Evolutionary conservation across 2,888 invertebrate genomes (phyloP).

Genomic region (Arge pagana): DNA sequence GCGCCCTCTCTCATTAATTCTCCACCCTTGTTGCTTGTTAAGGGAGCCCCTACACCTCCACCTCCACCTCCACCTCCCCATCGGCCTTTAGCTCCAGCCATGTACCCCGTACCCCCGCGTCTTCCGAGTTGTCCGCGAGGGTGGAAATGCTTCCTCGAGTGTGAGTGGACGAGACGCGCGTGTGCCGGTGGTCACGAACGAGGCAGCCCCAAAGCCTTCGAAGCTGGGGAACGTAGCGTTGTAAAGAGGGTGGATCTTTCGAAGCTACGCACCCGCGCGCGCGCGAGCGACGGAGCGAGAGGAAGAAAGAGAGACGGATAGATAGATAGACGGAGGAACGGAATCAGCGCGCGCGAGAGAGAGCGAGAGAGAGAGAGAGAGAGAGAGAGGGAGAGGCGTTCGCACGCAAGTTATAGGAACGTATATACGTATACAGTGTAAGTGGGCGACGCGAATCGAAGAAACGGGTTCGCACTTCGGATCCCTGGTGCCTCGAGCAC

Average conservation of each 20-base stretch:
- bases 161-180: constrained; percentile 24
- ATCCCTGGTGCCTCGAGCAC: not conserved
- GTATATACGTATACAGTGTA: constrained; percentile 33
- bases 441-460: constrained; percentile 45
- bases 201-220: constrained; percentile 17
- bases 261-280: no score
- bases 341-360: constrained; percentile 11
- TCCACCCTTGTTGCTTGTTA: constrained; percentile 59
- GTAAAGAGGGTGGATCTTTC: no score
- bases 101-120: constrained; percentile 4
- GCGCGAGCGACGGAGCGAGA: constrained; percentile 27
- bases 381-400: constrained; percentile 14
- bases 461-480: constrained; percentile 18
- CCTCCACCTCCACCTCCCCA: constrained; percentile 30
- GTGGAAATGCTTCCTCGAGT: constrained; percentile 49
- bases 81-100: constrained; percentile 27
- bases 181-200: constrained; percentile 20
- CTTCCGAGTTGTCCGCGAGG: constrained; percentile 27
- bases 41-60: constrained; percentile 44
- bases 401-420: no score
- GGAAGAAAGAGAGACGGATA: constrained; percentile 19
- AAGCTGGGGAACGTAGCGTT: no score
- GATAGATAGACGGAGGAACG: constrained; percentile 11
- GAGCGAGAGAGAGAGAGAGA: constrained; percentile 29
- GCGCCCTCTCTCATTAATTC: constrained; percentile 59